A percentile compares a stretch with the other conserved stretches of the same genome.
phyloP scores from a whole-genome alignment of 2,113 vertebrate species.

The Tylochromis polylepis region DNA sequence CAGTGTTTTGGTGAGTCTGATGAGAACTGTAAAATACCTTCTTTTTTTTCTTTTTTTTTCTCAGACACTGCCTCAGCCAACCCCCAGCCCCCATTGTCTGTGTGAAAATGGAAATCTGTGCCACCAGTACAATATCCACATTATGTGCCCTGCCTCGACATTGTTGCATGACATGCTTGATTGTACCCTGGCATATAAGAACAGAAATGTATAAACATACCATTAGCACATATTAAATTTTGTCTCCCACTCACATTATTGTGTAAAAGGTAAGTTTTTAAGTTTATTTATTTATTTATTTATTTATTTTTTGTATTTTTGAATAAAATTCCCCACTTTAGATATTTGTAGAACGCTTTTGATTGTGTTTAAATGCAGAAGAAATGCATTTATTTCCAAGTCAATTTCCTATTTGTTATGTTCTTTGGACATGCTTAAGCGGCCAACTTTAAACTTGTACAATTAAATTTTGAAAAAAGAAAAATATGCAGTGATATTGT shows the following conservation, averaged over 20 bases:
- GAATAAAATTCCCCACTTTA: background rate
- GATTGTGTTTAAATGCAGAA: background rate
- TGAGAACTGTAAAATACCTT: constrained; percentile 65
- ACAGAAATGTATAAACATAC: constrained; percentile 46
- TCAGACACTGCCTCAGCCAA: constrained; percentile 32
- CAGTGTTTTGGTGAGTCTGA: constrained; percentile 70
- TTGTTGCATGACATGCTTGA: constrained; percentile 68
- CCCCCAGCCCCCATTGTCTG: constrained; percentile 65
- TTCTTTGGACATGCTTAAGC: background rate
- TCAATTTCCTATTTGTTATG: background rate
- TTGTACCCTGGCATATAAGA: constrained; percentile 37
- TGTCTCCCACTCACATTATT: constrained; percentile 1
- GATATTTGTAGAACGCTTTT: background rate
- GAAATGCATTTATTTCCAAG: background rate
- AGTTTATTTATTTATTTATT: background rate
- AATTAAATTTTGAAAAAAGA: background rate
- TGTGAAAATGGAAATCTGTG: constrained; percentile 74
- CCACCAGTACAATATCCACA: constrained; percentile 68
- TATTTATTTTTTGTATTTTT: background rate
- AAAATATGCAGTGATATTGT: background rate
- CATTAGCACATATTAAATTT: constrained; percentile 49
- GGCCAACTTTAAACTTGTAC: background rate
- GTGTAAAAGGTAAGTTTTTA: background rate
- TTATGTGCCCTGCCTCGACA: constrained; percentile 62
- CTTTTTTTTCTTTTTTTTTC: constrained; percentile 12